These are phyloP conservation scores for Myxocyprinus asiaticus DNA, from an alignment of 2,113 vertebrate species.

Conservation along the genomic window DNA sequence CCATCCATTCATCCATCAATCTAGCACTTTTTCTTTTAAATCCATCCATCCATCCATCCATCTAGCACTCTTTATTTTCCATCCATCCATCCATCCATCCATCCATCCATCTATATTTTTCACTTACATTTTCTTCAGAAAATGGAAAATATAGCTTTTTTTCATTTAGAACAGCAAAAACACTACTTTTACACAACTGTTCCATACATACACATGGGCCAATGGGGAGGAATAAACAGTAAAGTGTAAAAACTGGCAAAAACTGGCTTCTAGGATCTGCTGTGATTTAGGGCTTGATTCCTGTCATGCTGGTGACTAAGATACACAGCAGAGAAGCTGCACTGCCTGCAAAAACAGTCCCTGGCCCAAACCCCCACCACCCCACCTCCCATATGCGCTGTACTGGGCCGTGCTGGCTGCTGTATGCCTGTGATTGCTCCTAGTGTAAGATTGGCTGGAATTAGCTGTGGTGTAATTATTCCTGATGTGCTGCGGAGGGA, in stretches of 20 bases:
- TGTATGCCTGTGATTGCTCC: conserved; percentile 38
- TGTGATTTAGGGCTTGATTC: background rate
- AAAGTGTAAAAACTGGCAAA: background rate
- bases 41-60: too few species aligned
- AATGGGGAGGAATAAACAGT: conserved; percentile 1
- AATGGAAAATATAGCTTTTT: background rate
- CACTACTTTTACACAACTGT: background rate
- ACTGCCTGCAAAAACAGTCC: conserved; percentile 11
- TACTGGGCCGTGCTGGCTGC: conserved; percentile 11
- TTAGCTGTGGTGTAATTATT: conserved; percentile 50
- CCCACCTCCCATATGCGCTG: background rate
- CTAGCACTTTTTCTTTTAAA: too few species aligned
- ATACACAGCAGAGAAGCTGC: conserved; percentile 1
- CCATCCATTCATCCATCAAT: too few species aligned
- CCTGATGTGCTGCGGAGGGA: conserved; percentile 44
- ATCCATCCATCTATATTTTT: background rate
- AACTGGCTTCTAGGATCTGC: background rate
- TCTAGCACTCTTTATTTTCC: too few species aligned
- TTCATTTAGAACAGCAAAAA: background rate
- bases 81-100: too few species aligned
- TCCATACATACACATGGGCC: background rate
- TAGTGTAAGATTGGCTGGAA: conserved; percentile 42
- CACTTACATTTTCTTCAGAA: background rate
- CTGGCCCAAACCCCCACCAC: conserved; percentile 6
- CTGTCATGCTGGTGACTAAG: background rate